Conservation (phyloP, 2,113 vertebrate species). For the Peucedramus taeniatus region DNA sequence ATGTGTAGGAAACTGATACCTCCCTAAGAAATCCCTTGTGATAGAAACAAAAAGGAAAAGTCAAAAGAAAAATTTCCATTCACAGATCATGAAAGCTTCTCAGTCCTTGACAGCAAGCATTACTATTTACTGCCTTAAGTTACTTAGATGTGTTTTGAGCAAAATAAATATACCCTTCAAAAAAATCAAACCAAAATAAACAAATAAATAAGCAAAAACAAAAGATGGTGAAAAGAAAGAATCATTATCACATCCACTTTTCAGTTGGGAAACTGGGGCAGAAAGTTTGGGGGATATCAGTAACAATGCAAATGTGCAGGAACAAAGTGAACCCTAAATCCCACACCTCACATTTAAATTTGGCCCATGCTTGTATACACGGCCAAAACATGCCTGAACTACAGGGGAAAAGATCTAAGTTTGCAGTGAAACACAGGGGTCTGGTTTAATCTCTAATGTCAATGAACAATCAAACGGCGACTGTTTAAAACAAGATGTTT, state of each 20-base stretch:
- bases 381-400: not conserved
- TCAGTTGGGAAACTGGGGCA: not conserved
- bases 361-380: not conserved
- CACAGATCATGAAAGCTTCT: not conserved
- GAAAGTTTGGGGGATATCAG: not conserved
- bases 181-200: not conserved
- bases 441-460: not conserved
- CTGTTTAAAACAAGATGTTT: not conserved
- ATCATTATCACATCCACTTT: not conserved
- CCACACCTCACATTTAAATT: not conserved
- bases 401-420: not conserved
- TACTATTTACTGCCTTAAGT: not conserved
- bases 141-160: not conserved
- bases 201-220: not conserved
- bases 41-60: conserved; percentile 14
- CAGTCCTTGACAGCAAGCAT: not conserved
- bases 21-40: not conserved
- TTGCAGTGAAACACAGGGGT: not conserved
- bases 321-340: not conserved
- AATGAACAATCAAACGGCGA: not conserved
- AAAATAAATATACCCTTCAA: not conserved
- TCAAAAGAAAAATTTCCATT: conserved; percentile 19
- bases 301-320: not conserved
- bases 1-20: not conserved
- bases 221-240: not conserved